phyloP scores from a whole-genome alignment of 2,888 invertebrate species.

The Eupithecia pulchellata region DNA sequence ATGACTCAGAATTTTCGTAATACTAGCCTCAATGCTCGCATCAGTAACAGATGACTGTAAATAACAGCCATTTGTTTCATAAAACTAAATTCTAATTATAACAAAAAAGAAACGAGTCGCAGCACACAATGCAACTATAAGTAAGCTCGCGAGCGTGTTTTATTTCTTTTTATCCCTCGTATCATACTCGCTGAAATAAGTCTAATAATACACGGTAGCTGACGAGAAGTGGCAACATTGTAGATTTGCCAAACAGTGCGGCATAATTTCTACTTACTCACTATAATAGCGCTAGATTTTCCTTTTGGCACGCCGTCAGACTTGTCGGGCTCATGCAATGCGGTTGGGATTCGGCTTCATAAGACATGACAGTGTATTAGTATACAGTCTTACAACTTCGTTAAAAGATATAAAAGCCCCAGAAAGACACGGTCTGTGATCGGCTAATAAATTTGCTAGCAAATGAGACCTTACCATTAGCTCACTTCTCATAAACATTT shows the following conservation, averaged over 20 bases:
- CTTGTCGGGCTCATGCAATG: slow-evolving; percentile 29
- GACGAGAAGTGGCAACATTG: slow-evolving; percentile 13
- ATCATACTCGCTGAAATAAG: neutral
- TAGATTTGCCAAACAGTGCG: slow-evolving; percentile 20
- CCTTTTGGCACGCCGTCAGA: slow-evolving; percentile 31
- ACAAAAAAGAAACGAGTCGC: neutral
- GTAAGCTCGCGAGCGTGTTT: neutral
- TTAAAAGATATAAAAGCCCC: neutral
- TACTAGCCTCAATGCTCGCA: neutral
- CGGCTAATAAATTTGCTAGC: neutral
- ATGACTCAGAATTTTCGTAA: neutral
- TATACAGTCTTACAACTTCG: slow-evolving; percentile 4
- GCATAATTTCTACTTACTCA: slow-evolving; percentile 26
- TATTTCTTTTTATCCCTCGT: neutral
- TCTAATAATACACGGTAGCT: neutral
- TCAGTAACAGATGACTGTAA: neutral
- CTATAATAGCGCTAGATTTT: slow-evolving; percentile 29
- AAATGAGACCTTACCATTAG: neutral
- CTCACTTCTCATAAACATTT: neutral
- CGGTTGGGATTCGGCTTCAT: slow-evolving; percentile 26
- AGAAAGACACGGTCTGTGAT: neutral
- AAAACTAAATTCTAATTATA: neutral
- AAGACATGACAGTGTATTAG: slow-evolving; percentile 24
- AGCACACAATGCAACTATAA: neutral
- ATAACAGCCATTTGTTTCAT: neutral